Evolutionary conservation across 2,888 invertebrate species (phyloP).

Genomic region (Sepiola atlantica): DNA sequence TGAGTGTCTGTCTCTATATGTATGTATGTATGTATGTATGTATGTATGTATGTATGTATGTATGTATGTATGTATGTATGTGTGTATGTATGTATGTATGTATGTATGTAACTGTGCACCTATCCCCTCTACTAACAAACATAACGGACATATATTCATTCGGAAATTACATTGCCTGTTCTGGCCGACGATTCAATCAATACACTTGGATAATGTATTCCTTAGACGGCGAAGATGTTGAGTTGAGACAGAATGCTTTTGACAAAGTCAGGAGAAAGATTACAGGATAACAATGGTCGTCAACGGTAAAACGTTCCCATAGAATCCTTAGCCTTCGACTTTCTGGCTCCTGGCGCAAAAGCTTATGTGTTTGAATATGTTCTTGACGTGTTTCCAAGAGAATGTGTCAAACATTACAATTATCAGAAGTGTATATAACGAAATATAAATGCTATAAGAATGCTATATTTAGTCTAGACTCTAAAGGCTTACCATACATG

Average conservation of each 20-base stretch:
- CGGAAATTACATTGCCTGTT: background rate
- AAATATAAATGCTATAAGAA: background rate
- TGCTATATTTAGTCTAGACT: background rate
- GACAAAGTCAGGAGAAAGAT: background rate
- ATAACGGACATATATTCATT: background rate
- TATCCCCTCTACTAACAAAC: background rate
- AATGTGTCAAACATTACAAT: background rate
- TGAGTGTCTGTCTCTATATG: no score
- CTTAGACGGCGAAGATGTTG: background rate
- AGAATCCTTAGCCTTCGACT: background rate
- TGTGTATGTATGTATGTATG: background rate
- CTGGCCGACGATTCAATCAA: background rate
- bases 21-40: background rate
- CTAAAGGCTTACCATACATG: background rate
- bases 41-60: background rate
- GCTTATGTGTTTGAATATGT: background rate
- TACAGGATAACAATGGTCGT: background rate
- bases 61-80: constrained; percentile 22
- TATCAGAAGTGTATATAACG: background rate
- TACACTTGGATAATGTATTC: background rate
- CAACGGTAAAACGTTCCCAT: background rate
- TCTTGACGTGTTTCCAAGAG: background rate
- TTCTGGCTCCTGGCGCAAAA: background rate
- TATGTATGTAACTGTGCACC: background rate
- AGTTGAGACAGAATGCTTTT: background rate